phyloP scores from a whole-genome alignment of 2,113 vertebrate species.

The Pan paniscus region DNA sequence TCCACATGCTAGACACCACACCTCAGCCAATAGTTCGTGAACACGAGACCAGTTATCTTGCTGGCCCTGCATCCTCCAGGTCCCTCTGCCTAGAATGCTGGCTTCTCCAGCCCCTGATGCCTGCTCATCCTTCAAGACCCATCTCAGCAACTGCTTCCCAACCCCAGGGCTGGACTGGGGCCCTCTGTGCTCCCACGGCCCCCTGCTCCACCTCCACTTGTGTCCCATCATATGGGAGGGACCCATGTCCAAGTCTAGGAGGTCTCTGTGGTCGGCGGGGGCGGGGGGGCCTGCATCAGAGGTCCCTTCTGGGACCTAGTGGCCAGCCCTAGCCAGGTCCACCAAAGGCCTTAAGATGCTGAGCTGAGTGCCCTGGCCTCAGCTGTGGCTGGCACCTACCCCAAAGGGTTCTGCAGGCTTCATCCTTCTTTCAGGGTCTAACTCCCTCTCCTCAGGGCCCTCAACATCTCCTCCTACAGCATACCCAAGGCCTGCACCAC shows the following conservation, averaged over 20 bases:
- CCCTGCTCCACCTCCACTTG: not conserved
- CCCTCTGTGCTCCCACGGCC: not conserved
- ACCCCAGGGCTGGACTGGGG: not conserved
- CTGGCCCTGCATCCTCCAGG: not conserved
- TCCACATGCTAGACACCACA: not conserved
- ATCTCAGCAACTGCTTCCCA: not conserved
- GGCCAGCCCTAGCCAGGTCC: not conserved
- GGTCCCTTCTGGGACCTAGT: not conserved
- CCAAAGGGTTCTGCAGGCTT: not conserved
- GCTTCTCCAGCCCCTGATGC: not conserved
- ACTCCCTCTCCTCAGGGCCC: not conserved
- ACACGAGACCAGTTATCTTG: not conserved
- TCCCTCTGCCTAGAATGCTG: not conserved
- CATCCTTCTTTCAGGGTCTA: not conserved
- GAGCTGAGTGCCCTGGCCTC: not conserved
- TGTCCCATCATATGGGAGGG: not conserved
- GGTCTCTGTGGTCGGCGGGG: not conserved
- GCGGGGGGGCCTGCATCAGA: not conserved
- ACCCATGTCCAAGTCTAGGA: not conserved
- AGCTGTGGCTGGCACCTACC: not conserved
- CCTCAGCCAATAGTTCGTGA: not conserved
- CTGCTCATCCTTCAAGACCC: not conserved
- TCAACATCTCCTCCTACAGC: not conserved
- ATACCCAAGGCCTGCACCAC: not conserved
- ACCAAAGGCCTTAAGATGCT: not conserved